Evolutionary conservation across 2,797 vertebrate genomes (phyloP).

Genomic region (Sparidentex hasta): DNA sequence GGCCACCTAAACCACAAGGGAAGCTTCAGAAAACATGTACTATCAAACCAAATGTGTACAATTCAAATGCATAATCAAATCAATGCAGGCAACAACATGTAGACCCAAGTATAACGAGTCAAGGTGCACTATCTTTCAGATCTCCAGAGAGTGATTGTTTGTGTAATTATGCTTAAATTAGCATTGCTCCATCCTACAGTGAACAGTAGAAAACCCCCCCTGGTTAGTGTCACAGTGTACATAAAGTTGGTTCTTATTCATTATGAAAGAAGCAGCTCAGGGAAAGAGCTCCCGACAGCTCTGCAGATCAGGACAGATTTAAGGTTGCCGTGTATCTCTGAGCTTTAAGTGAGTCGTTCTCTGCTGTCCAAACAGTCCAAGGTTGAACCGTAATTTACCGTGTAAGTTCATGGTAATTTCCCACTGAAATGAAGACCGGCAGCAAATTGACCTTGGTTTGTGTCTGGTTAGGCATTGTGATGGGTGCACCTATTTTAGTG

Average conservation of each 20-base stretch:
- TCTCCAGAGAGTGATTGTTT: not conserved
- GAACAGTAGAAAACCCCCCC: slow-evolving; percentile 2
- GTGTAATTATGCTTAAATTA: slow-evolving; percentile 6
- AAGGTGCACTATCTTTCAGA: not conserved
- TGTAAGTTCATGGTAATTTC: slow-evolving; percentile 34
- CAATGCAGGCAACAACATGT: not conserved
- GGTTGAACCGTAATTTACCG: slow-evolving; percentile 40
- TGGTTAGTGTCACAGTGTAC: slow-evolving; percentile 24
- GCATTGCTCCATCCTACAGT: not conserved
- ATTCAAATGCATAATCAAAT: slow-evolving; percentile 2
- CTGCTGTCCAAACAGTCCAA: slow-evolving; percentile 41
- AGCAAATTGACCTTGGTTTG: slow-evolving; percentile 37
- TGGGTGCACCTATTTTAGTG: slow-evolving; percentile 8
- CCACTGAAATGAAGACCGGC: slow-evolving; percentile 41
- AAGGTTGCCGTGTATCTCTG: slow-evolving; percentile 4
- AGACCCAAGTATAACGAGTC: not conserved
- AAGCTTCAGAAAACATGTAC: not conserved
- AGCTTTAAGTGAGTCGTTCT: slow-evolving; percentile 17
- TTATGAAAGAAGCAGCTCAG: slow-evolving; percentile 33
- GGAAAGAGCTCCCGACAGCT: slow-evolving; percentile 11
- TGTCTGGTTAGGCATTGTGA: slow-evolving; percentile 9
- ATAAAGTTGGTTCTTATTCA: slow-evolving; percentile 31
- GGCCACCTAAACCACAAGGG: slow-evolving; percentile 84
- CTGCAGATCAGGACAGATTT: slow-evolving; percentile 9
- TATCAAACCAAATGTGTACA: no score